Evolutionary conservation across 2,113 vertebrate genomes (phyloP), one percentile per base, ranked within the genome.

Genomic region (Xiphophorus couchianus): DNA sequence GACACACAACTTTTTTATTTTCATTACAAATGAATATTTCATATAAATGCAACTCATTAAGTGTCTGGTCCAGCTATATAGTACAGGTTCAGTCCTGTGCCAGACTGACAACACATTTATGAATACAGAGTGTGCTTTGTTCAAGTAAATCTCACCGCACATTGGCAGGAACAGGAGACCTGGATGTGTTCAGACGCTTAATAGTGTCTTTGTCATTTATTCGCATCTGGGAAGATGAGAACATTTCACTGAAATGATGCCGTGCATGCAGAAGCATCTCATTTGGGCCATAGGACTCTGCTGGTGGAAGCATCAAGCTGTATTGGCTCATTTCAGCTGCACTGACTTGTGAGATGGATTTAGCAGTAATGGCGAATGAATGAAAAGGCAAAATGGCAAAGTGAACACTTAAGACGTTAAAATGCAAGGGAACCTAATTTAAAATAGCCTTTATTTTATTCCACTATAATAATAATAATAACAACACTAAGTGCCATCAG

Each of bases 321-420:
- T 8, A 73, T 29, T 48, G 29, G 58, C 37, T 74, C 35, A 62
- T 85, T 62, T 78, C 60, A 68, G n/a, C 67, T 15, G 58, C 60
- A 69, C 33, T 31, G 31, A 63, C 62, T 33, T 69, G 51, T 66
- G 13, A 74, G 14, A 17, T 48, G 61, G 31, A 44, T 58, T 31
- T 19, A 65, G 12, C 3, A 31, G 30, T 30, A 61, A 42, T 58
- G 62, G 62, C 6, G 17, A 75, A 71, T 25, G 31, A 58, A 73
- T 60, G 51, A 58, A 66, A 28, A 25, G 29, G 67, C 48, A 51
- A 48, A 19, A 5, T 29, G 17, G 58, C 7, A 33, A 33, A 72
- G 19, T n/a, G 30, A 44, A 10, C 65, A 62, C 35, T 51, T n/a
- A 28, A 28, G 30, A 33, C 61, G 28, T 69, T 13, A 39, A 14